phyloP scores from a whole-genome alignment of 2,888 invertebrate genomes.

The Phanerotoma sp. region DNA sequence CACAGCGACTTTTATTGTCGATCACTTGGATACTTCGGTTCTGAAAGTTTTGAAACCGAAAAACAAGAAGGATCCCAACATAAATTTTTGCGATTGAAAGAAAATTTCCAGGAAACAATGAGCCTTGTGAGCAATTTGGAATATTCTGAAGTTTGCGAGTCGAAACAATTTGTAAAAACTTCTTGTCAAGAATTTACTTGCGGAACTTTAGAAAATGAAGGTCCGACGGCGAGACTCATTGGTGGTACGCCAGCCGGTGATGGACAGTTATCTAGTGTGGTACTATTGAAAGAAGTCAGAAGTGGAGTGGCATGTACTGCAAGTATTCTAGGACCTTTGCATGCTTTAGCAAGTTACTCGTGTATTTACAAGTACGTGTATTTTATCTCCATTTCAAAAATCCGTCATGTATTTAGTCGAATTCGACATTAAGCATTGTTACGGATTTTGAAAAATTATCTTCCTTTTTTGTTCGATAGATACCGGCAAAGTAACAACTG shows the following conservation, averaged over 20 bases:
- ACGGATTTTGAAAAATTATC: no score
- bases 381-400: neutral
- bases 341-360: constrained; percentile 55
- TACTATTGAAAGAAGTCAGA: constrained; percentile 56
- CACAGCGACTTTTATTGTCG: constrained; percentile 62
- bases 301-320: constrained; percentile 54
- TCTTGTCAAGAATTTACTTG: constrained; percentile 61
- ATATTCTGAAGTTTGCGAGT: constrained; percentile 55
- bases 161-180: constrained; percentile 58
- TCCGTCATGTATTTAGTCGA: neutral
- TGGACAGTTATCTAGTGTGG: constrained; percentile 64
- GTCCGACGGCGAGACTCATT: constrained; percentile 57
- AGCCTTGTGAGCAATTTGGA: constrained; percentile 58
- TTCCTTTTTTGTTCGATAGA: no score
- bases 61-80: constrained; percentile 56
- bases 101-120: constrained; percentile 28
- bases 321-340: constrained; percentile 54
- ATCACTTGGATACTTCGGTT: constrained; percentile 60
- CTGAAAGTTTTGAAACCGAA: constrained; percentile 57
- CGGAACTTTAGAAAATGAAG: constrained; percentile 48
- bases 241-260: constrained; percentile 59
- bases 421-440: no score
- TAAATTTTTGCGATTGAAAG: constrained; percentile 54
- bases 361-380: constrained; percentile 51
- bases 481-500: constrained; percentile 48